These are phyloP conservation scores for Atlantisia rogersi DNA, from an alignment of 2,113 vertebrate species.

Conservation along the genomic window DNA sequence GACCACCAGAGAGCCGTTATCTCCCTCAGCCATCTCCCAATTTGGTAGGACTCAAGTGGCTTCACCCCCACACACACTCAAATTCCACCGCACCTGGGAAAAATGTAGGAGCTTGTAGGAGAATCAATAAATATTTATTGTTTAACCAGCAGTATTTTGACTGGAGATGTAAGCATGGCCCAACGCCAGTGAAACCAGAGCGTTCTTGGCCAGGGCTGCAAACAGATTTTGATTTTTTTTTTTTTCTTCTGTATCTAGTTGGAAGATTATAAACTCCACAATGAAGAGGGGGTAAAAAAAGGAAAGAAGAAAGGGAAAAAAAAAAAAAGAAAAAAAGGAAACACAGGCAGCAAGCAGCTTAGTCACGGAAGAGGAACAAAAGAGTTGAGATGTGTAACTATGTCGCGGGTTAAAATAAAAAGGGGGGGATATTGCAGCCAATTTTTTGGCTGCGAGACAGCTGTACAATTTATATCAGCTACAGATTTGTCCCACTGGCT, in stretches of 20 bases:
- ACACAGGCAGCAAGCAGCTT: background rate
- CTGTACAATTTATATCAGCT: background rate
- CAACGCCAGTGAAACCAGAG: conserved; percentile 38
- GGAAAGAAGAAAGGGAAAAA: background rate
- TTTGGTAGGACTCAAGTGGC: background rate
- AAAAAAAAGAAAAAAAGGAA: background rate
- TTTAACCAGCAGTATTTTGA: conserved; percentile 69
- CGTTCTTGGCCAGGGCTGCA: conserved; percentile 38
- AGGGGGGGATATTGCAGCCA: background rate
- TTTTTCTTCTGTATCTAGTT: conserved; percentile 34
- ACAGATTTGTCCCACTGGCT: background rate
- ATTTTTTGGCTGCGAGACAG: background rate
- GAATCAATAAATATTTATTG: conserved; percentile 79
- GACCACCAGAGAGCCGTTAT: background rate
- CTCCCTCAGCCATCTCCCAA: background rate
- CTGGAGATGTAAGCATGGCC: conserved; percentile 72
- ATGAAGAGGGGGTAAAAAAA: background rate
- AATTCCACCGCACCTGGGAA: conserved; percentile 66
- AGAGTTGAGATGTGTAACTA: conserved; percentile 14
- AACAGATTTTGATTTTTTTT: background rate
- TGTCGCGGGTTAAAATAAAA: background rate
- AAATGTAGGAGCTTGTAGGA: conserved; percentile 44
- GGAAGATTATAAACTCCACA: conserved; percentile 51
- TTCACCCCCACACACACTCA: background rate
- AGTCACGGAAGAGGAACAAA: conserved; percentile 55